Base-by-base conservation (phyloP, 1,140 invertebrate genomes). In the Daktulosphaira vitifoliae region DNA sequence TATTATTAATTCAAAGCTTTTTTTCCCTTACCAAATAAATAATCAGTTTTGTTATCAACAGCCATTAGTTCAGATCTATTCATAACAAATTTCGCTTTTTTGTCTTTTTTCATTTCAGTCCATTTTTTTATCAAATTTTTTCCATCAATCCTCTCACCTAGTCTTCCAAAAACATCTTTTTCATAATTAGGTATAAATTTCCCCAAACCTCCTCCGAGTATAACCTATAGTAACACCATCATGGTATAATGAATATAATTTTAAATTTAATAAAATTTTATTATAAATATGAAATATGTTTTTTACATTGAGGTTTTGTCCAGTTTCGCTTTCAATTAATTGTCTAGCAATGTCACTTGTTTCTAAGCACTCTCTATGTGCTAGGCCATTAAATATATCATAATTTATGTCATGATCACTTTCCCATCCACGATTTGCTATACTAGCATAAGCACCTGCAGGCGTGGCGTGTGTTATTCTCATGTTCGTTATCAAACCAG, bases 401-500 rank as follows among this genome's bases (percentile, higher is more conserved):
- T 69, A 68, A 0, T 75, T 77, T 26, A 81, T 76, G 68, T 80
- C 79, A 0, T 71, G 76, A 70, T 86, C 86, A 67, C 82, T 82
- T 70, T 94, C 90, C 90, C 89, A 93, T 38, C 81, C 78, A 8
- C 90, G 77, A 68, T 87, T 78, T 0, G 89, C 75, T 4, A 81
- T 80, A 72, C 90, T 84, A 1, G 91, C 89, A 73, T 95, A 96
- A 0, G 89, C 73, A 0, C 88, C 88, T 0, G 85, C 84, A 0
- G 92, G 93, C 0, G 92, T 95, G 0, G 92, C 93, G 74, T 96
- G 91, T 0, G 92, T 96, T 0, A 96, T 84, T 65, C 90, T 68
- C 18, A 70, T 71, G 2, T 78, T 85, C 3, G 81, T 82, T 3
- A 84, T 78, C 25, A 85, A 71, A 74, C 89, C 88, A 16, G 86